phyloP scores from a whole-genome alignment of 2,113 vertebrate genomes.

The Dasyprocta punctata region DNA sequence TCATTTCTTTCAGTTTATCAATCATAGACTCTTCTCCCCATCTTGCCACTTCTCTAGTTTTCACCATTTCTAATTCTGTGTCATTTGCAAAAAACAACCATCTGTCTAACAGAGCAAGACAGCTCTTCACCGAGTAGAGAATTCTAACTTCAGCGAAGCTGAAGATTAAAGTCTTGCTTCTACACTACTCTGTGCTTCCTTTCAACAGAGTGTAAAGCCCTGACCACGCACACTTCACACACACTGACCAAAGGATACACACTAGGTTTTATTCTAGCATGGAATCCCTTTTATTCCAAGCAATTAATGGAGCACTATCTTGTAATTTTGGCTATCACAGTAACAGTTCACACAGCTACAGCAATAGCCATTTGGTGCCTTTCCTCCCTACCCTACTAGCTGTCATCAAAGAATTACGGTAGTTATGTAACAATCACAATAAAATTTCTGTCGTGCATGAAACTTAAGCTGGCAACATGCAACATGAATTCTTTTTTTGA shows the following conservation, averaged over 20 bases:
- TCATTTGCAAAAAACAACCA: slow-evolving; percentile 24
- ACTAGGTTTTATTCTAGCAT: background rate
- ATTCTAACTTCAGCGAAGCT: background rate
- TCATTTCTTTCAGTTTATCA: slow-evolving; percentile 8
- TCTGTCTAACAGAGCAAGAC: background rate
- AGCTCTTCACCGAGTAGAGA: background rate
- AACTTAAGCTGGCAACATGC: background rate
- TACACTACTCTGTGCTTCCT: background rate
- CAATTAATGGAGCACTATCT: background rate
- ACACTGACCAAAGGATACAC: background rate
- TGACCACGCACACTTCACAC: background rate
- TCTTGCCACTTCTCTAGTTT: slow-evolving; percentile 33
- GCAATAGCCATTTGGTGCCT: slow-evolving; percentile 42
- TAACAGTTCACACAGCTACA: slow-evolving; percentile 35
- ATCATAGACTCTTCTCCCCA: background rate
- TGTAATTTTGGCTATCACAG: slow-evolving; percentile 15
- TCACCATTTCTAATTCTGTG: background rate
- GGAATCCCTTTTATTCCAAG: slow-evolving; percentile 26
- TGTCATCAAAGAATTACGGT: slow-evolving; percentile 9
- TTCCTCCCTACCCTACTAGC: background rate
- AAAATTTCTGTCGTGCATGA: slow-evolving; percentile 45
- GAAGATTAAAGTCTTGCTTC: background rate
- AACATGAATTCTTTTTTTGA: slow-evolving; percentile 17
- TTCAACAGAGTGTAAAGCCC: background rate
- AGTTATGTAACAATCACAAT: slow-evolving; percentile 46